Evolutionary conservation across 1,140 invertebrate genomes (phyloP).

Genomic region (Drosophila erecta): DNA sequence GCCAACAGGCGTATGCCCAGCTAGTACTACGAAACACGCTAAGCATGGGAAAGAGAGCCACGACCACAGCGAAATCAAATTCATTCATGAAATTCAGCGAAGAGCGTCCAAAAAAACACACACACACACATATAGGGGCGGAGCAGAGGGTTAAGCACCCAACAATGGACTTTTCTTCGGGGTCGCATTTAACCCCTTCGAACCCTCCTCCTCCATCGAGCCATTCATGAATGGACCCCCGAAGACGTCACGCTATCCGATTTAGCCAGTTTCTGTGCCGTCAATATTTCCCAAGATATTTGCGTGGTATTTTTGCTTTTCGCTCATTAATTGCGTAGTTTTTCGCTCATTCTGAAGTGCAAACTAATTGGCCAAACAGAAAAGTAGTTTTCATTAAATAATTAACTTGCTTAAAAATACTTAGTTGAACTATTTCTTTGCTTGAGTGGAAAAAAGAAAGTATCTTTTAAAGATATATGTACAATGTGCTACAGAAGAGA

Average conservation of each 20-base stretch:
- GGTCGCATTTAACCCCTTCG: constrained; percentile 1
- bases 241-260: constrained; percentile 39
- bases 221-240: constrained; percentile 34
- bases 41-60: constrained; percentile 51
- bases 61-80: constrained; percentile 56
- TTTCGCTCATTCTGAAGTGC: background rate
- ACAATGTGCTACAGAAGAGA: no score
- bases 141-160: constrained; percentile 22
- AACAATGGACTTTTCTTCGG: constrained; percentile 36
- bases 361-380: background rate
- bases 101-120: constrained; percentile 34
- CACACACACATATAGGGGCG: constrained; percentile 1
- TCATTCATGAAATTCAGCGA: constrained; percentile 75
- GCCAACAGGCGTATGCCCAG: constrained; percentile 44
- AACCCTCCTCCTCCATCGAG: background rate
- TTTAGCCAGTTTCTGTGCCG: constrained; percentile 22
- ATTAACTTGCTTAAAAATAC: background rate
- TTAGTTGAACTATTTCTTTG: no score
- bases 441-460: no score
- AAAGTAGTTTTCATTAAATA: background rate
- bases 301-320: constrained; percentile 18
- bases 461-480: no score
- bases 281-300: constrained; percentile 18
- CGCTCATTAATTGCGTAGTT: constrained; percentile 27
- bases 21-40: constrained; percentile 50